Base-by-base conservation (phyloP, 2,797 vertebrate species). In the Helarctos malayanus region DNA sequence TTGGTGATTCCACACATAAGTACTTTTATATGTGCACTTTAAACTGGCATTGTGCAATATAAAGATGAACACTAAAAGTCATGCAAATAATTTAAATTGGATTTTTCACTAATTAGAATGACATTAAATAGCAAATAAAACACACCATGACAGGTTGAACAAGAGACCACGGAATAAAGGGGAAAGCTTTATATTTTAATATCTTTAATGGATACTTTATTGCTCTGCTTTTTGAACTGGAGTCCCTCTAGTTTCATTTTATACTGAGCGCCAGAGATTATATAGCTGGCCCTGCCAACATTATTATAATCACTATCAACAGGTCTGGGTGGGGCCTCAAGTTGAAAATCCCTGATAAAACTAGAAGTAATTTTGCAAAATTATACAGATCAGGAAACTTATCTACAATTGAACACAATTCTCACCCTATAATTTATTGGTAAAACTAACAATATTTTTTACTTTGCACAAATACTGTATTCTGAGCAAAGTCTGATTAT, bases 51-150 rank as follows among this genome's bases (percentile, higher is more conserved):
- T 65, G 5, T 15, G 38, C 3, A 35, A 96, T 80, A 25, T 61
- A 96, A 91, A 95, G 4, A 57, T 71, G 23, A 63, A 11, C 18
- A 68, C 2, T 59, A 75, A 95, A 73, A 61, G 2, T 27, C 21
- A 45, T 41, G 8, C 10, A 87, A 90, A 94, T 38, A n/a, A 84
- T 63, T 97, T 93, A 96, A 86, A 69, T 73, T 76, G 73, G 87
- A 54, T 49, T 80, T 94, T 91, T 52, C 6, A 54, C 29, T 63
- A 93, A 49, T 75, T 80, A 79, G 18, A 80, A 82, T 73, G 6
- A 23, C 3, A 71, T 35, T 47, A 92, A 81, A 87, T 75, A 73
- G 32, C 54, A 83, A 95, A 78, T 65, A 41, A 52, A 38, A 85
- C 4, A 18, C 9, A 82, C 7, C n/a, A 32, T 19, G 10, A 23